Conservation (phyloP, 2,113 vertebrate species). For the Peromyscus polionotus region DNA sequence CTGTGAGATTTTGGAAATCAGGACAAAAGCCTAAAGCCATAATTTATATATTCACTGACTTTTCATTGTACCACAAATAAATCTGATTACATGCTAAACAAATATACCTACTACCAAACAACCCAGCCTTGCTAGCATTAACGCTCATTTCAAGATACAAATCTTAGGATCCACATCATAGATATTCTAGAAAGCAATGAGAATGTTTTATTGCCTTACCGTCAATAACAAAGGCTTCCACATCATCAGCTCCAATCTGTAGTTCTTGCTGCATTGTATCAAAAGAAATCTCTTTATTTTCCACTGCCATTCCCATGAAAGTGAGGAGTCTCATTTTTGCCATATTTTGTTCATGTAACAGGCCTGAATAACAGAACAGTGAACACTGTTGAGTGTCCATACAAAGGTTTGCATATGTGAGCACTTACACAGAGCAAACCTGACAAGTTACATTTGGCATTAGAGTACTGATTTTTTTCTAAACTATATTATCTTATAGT, state of each 20-base stretch:
- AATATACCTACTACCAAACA: not conserved
- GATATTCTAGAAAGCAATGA: constrained; percentile 39
- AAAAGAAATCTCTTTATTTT: constrained; percentile 98
- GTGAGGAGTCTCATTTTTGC: constrained; percentile 99
- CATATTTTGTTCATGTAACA: constrained; percentile 98
- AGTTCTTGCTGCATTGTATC: constrained; percentile 98
- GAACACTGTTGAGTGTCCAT: not conserved
- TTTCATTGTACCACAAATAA: constrained; percentile 45
- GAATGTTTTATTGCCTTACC: constrained; percentile 87
- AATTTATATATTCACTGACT: not conserved
- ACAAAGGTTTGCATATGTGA: not conserved
- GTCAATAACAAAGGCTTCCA: constrained; percentile 99
- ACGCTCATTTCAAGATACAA: constrained; percentile 45
- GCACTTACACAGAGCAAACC: not conserved
- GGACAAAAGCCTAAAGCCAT: constrained; percentile 25
- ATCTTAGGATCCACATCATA: not conserved
- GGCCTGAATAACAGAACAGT: constrained; percentile 87
- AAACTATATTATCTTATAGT: not conserved
- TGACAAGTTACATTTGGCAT: constrained; percentile 20
- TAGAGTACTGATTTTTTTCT: not conserved
- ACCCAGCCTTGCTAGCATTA: not conserved
- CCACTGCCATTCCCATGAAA: constrained; percentile 99
- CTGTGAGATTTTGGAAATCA: not conserved
- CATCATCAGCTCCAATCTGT: constrained; percentile 96
- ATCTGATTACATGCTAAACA: not conserved